Percentiles rank a stretch among this genome's conserved stretches.
Conservation (phyloP, 2,113 vertebrate species). For the Campylomormyrus tamandua region DNA sequence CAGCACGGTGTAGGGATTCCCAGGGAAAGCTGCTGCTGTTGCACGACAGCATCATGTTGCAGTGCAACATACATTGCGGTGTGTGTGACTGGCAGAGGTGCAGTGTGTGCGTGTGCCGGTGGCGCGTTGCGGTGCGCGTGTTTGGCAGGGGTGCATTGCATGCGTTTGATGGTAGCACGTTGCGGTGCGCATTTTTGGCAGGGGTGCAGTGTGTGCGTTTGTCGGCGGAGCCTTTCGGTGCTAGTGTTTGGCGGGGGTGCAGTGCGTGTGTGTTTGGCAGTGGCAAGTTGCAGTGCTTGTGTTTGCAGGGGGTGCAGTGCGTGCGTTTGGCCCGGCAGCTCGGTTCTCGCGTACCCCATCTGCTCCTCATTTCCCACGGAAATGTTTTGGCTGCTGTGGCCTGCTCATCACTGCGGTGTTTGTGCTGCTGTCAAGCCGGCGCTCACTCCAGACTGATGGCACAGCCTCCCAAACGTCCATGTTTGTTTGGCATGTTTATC, state of each 20-base stretch:
- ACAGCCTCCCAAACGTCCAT: neutral
- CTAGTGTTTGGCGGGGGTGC: slow-evolving; percentile 1
- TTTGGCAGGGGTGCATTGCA: slow-evolving; percentile 27
- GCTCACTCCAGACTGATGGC: neutral
- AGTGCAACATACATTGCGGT: neutral
- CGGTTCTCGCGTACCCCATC: slow-evolving; percentile 9
- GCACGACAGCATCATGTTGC: neutral
- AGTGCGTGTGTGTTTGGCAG: slow-evolving; percentile 9
- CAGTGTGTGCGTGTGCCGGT: slow-evolving; percentile 1
- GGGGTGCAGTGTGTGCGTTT: slow-evolving; percentile 30
- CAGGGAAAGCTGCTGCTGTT: neutral
- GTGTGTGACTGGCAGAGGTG: slow-evolving; percentile 14
- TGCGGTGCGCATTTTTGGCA: neutral
- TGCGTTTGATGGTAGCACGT: neutral
- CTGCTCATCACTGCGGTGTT: neutral
- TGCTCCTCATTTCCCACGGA: slow-evolving; percentile 23
- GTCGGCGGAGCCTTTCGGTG: neutral
- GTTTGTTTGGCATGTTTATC: neutral
- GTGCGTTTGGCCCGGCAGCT: neutral
- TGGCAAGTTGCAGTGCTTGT: neutral
- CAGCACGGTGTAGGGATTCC: neutral
- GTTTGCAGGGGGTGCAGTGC: slow-evolving; percentile 27
- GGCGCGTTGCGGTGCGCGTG: rapidly evolving
- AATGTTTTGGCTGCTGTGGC: slow-evolving; percentile 22
- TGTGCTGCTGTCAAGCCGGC: neutral